Evolutionary conservation across 2,797 vertebrate genomes (phyloP), one percentile per base, ranked within the genome.

Genomic region (Mionectes olivaceus): DNA sequence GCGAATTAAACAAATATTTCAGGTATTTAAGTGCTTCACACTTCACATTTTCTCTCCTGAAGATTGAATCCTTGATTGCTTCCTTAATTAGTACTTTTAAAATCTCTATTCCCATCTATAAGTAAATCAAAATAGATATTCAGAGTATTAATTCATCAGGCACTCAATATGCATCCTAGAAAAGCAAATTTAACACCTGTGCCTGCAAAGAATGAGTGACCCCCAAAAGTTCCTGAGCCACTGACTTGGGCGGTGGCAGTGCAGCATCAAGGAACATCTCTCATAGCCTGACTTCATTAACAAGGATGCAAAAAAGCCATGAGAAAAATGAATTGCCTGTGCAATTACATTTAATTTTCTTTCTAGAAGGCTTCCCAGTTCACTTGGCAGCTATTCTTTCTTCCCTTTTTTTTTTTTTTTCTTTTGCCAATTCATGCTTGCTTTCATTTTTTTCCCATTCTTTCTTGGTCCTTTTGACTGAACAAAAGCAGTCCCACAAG

Each of bases 301-400:
- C 28, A 87, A 59, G 27, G 35, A 88, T 84, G 52, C 69, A 81
- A 56, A 84, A 94, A 89, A 95, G 24, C 79, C 35, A 67, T 87
- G 76, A 89, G 86, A 94, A 93, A 92, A 94, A 76, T 82, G 27
- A 93, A 89, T 94, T 75, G 78, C 75, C 81, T 93, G 16, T 82
- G 86, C 60, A 87, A 93, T 95, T 95, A 69, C 73, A 84, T 97
- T 97, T 97, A 80, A 89, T 98, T 97, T 96, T 96, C 85, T 89
- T 96, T 96, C 61, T 77, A 94, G 18, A 77, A 92, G 55, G 80
- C 96, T 83, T 96, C 71, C 52, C 84, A 77, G 93, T 87, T 96
- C 88, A 96, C 83, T 96, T 93, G 88, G 77, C 88, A 94, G 87
- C 87, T 95, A 81, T 96, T 89, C 71, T 87, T 95, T 83, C 60